These are phyloP conservation scores for Batillaria attramentaria DNA, from an alignment of 1,140 invertebrate genomes.

Conservation along the genomic window DNA sequence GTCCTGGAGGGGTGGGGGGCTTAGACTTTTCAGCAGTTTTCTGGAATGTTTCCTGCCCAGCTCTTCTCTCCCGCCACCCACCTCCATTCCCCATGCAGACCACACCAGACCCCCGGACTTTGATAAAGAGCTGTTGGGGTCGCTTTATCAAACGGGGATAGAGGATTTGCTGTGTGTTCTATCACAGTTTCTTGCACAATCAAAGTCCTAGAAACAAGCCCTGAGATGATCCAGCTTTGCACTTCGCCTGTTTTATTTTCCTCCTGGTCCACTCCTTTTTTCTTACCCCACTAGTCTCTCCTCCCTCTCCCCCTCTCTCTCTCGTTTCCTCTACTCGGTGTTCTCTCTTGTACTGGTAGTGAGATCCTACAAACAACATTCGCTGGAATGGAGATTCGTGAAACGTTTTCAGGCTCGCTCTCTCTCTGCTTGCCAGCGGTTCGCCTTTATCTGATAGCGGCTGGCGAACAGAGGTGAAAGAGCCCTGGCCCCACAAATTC, in stretches of 20 bases:
- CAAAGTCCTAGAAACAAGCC: too few species aligned
- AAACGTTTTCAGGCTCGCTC: constrained; percentile 12
- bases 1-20: too few species aligned
- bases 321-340: neutral
- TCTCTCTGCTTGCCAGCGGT: constrained; percentile 24
- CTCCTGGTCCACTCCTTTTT: neutral
- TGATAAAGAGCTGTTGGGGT: too few species aligned
- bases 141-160: too few species aligned
- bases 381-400: constrained; percentile 4
- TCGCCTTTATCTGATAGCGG: constrained; percentile 39
- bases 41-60: too few species aligned
- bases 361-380: constrained; percentile 20
- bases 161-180: too few species aligned
- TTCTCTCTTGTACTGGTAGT: neutral
- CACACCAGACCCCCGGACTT: too few species aligned
- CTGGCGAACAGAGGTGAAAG: constrained; percentile 22
- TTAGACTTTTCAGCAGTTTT: too few species aligned
- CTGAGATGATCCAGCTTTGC: too few species aligned
- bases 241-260: neutral
- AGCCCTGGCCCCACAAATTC: constrained; percentile 55
- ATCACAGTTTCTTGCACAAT: too few species aligned
- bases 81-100: too few species aligned
- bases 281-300: neutral
- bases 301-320: neutral
- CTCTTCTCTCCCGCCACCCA: too few species aligned